Evolutionary conservation across 1,140 invertebrate genomes (phyloP).

Genomic region (Procambarus virginalis): DNA sequence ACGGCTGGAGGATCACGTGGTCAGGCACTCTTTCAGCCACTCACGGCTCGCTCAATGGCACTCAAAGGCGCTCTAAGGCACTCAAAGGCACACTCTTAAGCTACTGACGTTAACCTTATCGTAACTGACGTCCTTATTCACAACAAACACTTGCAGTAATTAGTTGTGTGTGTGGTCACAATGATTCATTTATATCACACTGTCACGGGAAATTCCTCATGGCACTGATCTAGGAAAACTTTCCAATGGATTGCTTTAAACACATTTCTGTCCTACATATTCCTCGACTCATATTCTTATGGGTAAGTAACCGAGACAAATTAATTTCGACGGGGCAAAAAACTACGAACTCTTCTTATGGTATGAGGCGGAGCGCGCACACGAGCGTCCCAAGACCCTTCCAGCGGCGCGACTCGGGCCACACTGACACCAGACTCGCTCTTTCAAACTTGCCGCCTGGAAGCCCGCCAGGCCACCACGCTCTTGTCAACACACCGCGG

Average conservation of each 20-base stretch:
- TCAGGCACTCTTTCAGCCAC: too few relatives aligned
- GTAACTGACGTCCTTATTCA: too few relatives aligned
- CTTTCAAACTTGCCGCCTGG: constrained; percentile 44
- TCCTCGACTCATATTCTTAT: neutral
- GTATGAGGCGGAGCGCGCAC: neutral
- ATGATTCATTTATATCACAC: neutral
- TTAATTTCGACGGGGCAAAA: neutral
- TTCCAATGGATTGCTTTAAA: neutral
- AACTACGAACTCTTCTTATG: neutral
- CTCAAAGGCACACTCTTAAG: too few relatives aligned
- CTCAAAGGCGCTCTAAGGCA: too few relatives aligned
- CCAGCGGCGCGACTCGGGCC: constrained; percentile 12
- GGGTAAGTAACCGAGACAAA: neutral
- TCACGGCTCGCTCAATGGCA: too few relatives aligned
- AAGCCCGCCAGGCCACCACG: constrained; percentile 28
- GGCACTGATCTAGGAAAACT: neutral
- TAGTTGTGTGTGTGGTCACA: too few relatives aligned
- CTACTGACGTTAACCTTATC: too few relatives aligned
- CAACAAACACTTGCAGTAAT: too few relatives aligned
- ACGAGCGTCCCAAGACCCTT: constrained; percentile 18
- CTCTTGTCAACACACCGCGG: constrained; percentile 2
- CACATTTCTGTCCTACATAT: neutral
- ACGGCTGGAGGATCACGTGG: neutral
- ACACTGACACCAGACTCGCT: constrained; percentile 17
- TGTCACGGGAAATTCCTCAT: neutral